Base-by-base conservation (phyloP, 2,888 invertebrate genomes). In the Ornithoptera alexandrae region DNA sequence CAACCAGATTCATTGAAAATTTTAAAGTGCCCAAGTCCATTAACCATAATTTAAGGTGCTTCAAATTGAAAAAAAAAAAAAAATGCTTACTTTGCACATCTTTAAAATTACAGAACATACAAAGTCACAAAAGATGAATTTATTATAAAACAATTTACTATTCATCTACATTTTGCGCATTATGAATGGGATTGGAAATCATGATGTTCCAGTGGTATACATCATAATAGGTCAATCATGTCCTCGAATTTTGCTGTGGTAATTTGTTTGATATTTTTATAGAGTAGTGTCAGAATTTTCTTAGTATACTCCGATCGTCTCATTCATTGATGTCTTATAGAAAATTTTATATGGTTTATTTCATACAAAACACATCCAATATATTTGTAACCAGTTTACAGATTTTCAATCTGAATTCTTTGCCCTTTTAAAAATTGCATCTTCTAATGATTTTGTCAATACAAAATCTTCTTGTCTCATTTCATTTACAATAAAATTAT, bases 91-190 rank as follows among this genome's bases (percentile, higher is more conserved):
- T 56, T 64, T 64, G 18, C 56, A 56, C n/a, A 64, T 53, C 0
- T 64, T 64, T 5, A 64, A 64, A 64, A 64, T 36, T n/a, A 64
- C 64, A 64, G 24, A 64, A 64, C 64, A 36, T 56, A 56, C 7
- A 56, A 64, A 64, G 56, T 64, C 30, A 64, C 64, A 56, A 56
- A 64, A 36, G 22, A 64, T 36, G 56, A 53, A 30, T 64, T 64
- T 64, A 64, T 64, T 56, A 64, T 56, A 64, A 53, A 64, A 64
- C 30, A 36, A 64, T 64, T 64, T 36, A 30, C 64, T 64, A 56
- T 36, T 64, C 56, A 18, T 64, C 53, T 56, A 56, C 64, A 64
- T 64, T 64, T 64, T 64, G 56, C 56, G 53, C 53, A 24, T 64
- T 64, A 56, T 64, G 63, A n/a, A 64, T 53, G 6, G 17, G 56